phyloP scores from a whole-genome alignment of 2,888 invertebrate genomes.

The Clistopyga incitator region DNA sequence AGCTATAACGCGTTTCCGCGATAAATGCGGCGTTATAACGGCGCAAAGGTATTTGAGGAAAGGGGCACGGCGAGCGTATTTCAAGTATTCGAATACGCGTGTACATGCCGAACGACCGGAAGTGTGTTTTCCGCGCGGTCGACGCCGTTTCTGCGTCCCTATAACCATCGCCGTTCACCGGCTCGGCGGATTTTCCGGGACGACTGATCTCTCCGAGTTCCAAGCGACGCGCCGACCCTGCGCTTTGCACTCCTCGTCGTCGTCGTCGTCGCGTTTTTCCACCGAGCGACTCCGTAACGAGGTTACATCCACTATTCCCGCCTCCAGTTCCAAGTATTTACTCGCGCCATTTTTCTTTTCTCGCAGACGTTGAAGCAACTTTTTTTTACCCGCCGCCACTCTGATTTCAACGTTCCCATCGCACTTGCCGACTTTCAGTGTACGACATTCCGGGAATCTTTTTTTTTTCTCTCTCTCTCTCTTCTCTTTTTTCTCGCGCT shows the following conservation, averaged over 20 bases:
- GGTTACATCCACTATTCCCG: conserved; percentile 73
- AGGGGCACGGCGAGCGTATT: conserved; percentile 26
- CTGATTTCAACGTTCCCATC: conserved; percentile 46
- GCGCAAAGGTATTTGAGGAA: conserved; percentile 36
- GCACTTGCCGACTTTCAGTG: conserved; percentile 23
- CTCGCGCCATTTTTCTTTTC: conserved; percentile 74
- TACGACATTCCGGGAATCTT: conserved; percentile 3
- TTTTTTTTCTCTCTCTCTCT: neutral
- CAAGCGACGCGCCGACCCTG: neutral
- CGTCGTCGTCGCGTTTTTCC: conserved; percentile 53
- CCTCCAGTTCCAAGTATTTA: conserved; percentile 74
- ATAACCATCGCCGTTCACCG: neutral
- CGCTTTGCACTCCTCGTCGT: neutral
- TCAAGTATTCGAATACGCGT: conserved; percentile 67
- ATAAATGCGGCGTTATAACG: conserved; percentile 53
- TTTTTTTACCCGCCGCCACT: conserved; percentile 12
- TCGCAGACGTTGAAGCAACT: conserved; percentile 33
- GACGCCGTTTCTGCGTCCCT: conserved; percentile 60
- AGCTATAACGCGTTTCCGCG: conserved; percentile 64
- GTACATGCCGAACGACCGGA: conserved; percentile 76
- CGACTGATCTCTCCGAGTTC: conserved; percentile 34
- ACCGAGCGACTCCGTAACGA: conserved; percentile 76
- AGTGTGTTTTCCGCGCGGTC: conserved; percentile 79
- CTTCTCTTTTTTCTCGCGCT: neutral
- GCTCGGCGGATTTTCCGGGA: conserved; percentile 68